Percentiles rank a stretch among this genome's conserved stretches.
phyloP scores from a whole-genome alignment of 2,888 invertebrate genomes.

The Nomada flava region DNA sequence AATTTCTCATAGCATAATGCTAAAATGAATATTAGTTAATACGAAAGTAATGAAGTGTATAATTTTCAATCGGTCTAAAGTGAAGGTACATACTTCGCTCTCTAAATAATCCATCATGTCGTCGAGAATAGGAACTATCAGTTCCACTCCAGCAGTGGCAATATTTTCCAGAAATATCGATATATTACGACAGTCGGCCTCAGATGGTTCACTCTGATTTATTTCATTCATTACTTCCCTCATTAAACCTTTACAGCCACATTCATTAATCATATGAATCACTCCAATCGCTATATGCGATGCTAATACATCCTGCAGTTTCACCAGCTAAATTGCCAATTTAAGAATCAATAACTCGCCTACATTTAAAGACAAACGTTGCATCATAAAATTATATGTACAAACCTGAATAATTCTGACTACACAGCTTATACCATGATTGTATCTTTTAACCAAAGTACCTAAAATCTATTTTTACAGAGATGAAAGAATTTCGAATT shows the following conservation, averaged over 20 bases:
- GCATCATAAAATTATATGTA: conserved; percentile 54
- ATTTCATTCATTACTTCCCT: conserved; percentile 91
- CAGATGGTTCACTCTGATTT: conserved; percentile 88
- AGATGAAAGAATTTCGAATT: neutral
- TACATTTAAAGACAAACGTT: conserved; percentile 5
- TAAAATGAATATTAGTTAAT: conserved; percentile 73
- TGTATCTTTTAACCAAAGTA: conserved; percentile 92
- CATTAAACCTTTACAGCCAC: conserved; percentile 89
- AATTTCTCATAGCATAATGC: conserved; percentile 89
- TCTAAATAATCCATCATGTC: conserved; percentile 76
- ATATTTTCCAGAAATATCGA: conserved; percentile 79
- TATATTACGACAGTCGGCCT: conserved; percentile 83
- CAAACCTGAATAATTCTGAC: conserved; percentile 88
- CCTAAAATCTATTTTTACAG: conserved; percentile 90
- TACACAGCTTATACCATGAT: conserved; percentile 92
- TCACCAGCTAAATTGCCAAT: conserved; percentile 87
- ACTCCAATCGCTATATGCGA: conserved; percentile 89
- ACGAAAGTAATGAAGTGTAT: conserved; percentile 22
- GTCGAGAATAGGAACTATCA: conserved; percentile 78
- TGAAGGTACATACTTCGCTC: conserved; percentile 74
- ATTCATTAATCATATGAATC: conserved; percentile 88
- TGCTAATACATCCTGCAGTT: conserved; percentile 90
- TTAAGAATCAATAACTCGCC: conserved; percentile 44
- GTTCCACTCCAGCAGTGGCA: conserved; percentile 68
- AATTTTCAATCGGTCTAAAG: conserved; percentile 22